Evolutionary conservation across 1,140 invertebrate species (phyloP).

Genomic region (Drosophila bocki): DNA sequence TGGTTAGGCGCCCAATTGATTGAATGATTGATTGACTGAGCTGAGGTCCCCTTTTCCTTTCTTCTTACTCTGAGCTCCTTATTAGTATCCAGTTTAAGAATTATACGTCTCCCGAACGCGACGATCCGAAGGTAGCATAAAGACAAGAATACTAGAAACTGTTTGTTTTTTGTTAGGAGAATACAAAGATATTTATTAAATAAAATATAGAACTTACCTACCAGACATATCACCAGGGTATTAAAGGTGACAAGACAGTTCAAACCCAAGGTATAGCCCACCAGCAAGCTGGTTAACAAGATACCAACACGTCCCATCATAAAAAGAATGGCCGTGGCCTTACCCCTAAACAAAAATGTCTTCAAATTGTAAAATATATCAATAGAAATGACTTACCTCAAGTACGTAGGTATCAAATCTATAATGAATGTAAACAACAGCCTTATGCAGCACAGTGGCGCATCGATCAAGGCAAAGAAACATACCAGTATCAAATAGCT

Average conservation of each 20-base stretch:
- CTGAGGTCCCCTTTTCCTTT: neutral
- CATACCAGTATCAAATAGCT: neutral
- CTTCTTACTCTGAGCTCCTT: too few species aligned
- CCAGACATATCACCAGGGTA: slow-evolving; percentile 1
- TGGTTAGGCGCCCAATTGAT: slow-evolving; percentile 55
- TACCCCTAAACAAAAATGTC: slow-evolving; percentile 20
- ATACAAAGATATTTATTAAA: too few species aligned
- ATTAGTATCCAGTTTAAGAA: neutral
- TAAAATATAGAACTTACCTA: slow-evolving; percentile 22
- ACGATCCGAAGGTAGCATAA: slow-evolving; percentile 6
- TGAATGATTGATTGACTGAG: slow-evolving; percentile 68
- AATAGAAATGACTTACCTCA: slow-evolving; percentile 30
- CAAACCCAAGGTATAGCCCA: slow-evolving; percentile 34
- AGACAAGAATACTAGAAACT: neutral
- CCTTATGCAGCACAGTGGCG: slow-evolving; percentile 21
- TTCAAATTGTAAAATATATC: neutral
- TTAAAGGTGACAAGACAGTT: slow-evolving; percentile 44
- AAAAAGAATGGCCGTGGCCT: slow-evolving; percentile 12
- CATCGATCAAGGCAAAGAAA: slow-evolving; percentile 16
- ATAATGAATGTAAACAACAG: slow-evolving; percentile 25
- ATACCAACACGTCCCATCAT: slow-evolving; percentile 29
- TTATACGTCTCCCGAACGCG: neutral
- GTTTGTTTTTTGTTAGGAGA: neutral
- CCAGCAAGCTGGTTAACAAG: slow-evolving; percentile 8
- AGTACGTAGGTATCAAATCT: slow-evolving; percentile 51